Evolutionary conservation across 2,113 vertebrate species (phyloP), one percentile per base, ranked within the genome.

Genomic region (Ceratotherium simum): DNA sequence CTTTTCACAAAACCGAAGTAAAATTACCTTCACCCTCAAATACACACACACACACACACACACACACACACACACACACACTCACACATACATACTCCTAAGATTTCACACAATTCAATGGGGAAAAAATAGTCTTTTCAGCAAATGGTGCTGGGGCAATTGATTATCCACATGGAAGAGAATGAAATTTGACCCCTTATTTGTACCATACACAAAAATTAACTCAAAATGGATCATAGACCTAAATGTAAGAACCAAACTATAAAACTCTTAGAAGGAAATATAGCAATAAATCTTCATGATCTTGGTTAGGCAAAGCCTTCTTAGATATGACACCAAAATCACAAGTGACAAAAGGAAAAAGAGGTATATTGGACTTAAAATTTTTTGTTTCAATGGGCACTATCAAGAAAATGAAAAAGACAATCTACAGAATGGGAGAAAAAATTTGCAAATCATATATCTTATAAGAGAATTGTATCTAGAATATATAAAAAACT

Each of bases 351-450:
- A 69, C 36, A 60, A 92, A 96, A 95, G n/a, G 42, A 42, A 91
- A 90, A 64, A 36, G 23, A 27, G 14, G 5, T 31, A 9, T 67
- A 73, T 79, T 88, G 3, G 29, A 88, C 27, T 86, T 56, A 97
- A 70, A 95, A 95, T 91, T 27, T 58, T 56, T 64, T n/a, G 27
- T 56, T 84, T 91, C 60, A 91, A 10, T 48, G 13, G n/a, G 78
- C 84, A 60, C 62, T 48, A 67, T 86, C 23, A 42, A 72, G 36
- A 95, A 92, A 69, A 81, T 76, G 36, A 84, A 89, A 89, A 94
- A 80, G 31, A 29, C 13, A 60, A 42, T 5, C 36, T 42, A 78
- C 3, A 31, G 12, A 89, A 79, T 70, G 6, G 13, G 11, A 60
- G 48, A 36, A 54, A 73, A 79, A 80, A 76, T 31, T 56, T 73